Conservation (phyloP, 2,113 vertebrate species). For the Microtus pennsylvanicus region DNA sequence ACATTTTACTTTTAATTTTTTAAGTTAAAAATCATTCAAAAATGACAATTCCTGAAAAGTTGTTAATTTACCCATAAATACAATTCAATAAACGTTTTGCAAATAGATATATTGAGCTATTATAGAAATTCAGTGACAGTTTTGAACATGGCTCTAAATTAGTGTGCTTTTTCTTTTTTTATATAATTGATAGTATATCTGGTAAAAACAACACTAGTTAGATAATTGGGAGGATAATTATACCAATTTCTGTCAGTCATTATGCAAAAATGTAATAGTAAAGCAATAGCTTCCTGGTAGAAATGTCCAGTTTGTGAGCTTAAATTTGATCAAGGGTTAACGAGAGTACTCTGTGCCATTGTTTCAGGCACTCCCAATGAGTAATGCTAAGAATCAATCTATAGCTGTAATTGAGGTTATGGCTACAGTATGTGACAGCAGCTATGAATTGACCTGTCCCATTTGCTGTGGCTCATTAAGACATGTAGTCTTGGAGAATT, state of each 20-base stretch:
- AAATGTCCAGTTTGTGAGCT: constrained; percentile 5
- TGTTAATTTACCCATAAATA: neutral
- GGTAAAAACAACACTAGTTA: constrained; percentile 65
- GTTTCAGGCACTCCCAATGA: constrained; percentile 12
- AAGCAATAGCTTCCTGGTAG: neutral
- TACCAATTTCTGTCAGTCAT: constrained; percentile 75
- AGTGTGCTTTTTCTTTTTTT: neutral
- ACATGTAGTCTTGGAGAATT: constrained; percentile 44
- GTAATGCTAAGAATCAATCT: constrained; percentile 53
- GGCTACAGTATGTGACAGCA: constrained; percentile 46
- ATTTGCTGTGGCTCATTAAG: constrained; percentile 75
- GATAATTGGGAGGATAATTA: constrained; percentile 62
- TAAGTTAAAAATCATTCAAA: neutral
- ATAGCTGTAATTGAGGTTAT: constrained; percentile 62
- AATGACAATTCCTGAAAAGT: neutral
- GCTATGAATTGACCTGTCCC: constrained; percentile 59
- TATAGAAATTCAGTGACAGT: constrained; percentile 21
- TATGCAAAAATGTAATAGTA: constrained; percentile 30
- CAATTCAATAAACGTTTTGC: constrained; percentile 7
- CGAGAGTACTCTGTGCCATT: neutral
- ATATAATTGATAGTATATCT: constrained; percentile 51
- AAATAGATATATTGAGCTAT: neutral
- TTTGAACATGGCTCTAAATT: neutral
- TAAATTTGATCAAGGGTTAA: constrained; percentile 57
- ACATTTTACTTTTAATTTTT: neutral